Percentiles rank a stretch among this genome's conserved stretches.
These are phyloP conservation scores for Chascanopsetta lugubris DNA, from an alignment of 2,113 vertebrate genomes.

Conservation along the genomic window DNA sequence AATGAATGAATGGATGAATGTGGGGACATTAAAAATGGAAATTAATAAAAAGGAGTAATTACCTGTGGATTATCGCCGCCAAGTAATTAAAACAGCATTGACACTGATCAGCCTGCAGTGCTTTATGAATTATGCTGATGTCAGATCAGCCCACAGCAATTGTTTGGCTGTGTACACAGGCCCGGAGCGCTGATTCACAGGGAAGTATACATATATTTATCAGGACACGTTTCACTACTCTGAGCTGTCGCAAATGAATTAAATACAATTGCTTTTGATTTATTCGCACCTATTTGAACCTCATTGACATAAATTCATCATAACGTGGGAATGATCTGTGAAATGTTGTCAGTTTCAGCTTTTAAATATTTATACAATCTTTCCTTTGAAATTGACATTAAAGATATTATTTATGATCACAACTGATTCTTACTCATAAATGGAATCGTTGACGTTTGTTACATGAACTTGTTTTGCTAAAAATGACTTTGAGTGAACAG, in stretches of 20 bases:
- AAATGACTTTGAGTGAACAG: no score
- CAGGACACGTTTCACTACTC: background rate
- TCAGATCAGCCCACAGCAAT: constrained; percentile 46
- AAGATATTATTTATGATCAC: no score
- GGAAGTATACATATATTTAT: background rate
- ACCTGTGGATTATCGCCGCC: constrained; percentile 70
- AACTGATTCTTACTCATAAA: no score
- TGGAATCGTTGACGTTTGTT: no score
- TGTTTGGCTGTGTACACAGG: constrained; percentile 21
- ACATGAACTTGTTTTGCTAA: no score
- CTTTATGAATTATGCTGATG: constrained; percentile 58
- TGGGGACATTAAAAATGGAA: constrained; percentile 60
- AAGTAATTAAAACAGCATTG: constrained; percentile 71
- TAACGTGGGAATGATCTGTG: no score
- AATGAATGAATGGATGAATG: constrained; percentile 58
- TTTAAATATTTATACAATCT: no score
- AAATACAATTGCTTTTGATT: background rate
- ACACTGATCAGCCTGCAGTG: constrained; percentile 57
- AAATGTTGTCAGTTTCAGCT: no score
- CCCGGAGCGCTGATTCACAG: background rate
- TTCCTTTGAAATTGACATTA: no score
- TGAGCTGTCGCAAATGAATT: no score
- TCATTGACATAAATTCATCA: no score
- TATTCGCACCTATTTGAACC: background rate
- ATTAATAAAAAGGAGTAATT: constrained; percentile 74